Conservation (phyloP, 1,140 invertebrate genomes). For the Ganaspis sp. region DNA sequence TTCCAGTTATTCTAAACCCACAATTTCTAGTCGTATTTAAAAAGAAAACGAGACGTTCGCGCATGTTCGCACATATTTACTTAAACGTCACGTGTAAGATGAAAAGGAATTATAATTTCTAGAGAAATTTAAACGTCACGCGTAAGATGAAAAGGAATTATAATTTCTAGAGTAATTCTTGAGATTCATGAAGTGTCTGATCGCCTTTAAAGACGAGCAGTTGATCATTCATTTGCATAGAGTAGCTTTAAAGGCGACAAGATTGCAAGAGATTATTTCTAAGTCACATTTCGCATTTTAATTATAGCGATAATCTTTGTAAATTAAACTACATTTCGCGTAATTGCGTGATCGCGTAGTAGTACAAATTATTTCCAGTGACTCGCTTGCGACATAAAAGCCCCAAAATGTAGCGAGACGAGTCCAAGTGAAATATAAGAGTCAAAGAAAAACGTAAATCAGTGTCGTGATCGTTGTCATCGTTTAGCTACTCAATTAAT, state of each 20-base stretch:
- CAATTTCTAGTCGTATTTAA: slow-evolving; percentile 15
- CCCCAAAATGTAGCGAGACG: slow-evolving; percentile 32
- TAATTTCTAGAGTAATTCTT: neutral
- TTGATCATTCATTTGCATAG: neutral
- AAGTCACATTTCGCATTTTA: neutral
- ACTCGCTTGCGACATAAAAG: slow-evolving; percentile 32
- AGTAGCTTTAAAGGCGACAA: neutral
- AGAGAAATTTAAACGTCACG: neutral
- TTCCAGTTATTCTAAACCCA: neutral
- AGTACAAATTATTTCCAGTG: neutral
- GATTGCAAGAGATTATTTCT: neutral
- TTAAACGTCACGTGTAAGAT: neutral
- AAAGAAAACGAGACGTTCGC: neutral
- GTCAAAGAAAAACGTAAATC: slow-evolving; percentile 53
- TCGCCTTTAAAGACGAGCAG: neutral
- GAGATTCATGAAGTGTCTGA: neutral
- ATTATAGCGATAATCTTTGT: neutral
- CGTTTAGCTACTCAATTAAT: slow-evolving; percentile 32
- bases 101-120: neutral
- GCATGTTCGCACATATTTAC: slow-evolving; percentile 18
- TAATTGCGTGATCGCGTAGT: neutral
- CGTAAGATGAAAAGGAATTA: neutral
- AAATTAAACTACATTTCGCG: neutral
- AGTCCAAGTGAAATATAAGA: neutral
- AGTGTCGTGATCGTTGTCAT: slow-evolving; percentile 66